These are phyloP conservation scores for Chaetura pelagica DNA, from an alignment of 2,113 vertebrate species.

Conservation along the genomic window DNA sequence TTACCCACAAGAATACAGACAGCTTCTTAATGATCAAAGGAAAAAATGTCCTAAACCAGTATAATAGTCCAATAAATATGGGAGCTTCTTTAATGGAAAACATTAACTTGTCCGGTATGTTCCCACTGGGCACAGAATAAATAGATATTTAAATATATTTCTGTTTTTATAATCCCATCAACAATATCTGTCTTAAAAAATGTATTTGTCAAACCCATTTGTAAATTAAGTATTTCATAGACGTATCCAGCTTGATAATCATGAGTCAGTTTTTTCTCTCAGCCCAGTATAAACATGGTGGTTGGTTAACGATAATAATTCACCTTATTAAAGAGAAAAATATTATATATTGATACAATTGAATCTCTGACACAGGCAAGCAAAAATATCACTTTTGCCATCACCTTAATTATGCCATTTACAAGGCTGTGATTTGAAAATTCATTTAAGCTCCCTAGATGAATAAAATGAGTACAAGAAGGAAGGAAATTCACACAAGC, in stretches of 20 bases:
- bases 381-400: neutral
- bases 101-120: neutral
- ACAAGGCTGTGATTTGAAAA: slow-evolving; percentile 6
- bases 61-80: neutral
- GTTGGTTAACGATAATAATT: neutral
- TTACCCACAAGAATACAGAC: neutral
- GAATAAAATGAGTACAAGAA: neutral
- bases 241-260: neutral
- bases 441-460: neutral
- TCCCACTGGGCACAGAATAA: neutral
- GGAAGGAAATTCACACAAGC: neutral
- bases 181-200: neutral
- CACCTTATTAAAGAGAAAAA: neutral
- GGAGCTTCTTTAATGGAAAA: neutral
- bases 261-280: neutral
- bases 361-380: slow-evolving; percentile 5
- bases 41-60: neutral
- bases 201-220: neutral
- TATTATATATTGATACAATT: neutral
- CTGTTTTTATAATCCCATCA: neutral
- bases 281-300: neutral
- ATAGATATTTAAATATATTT: neutral
- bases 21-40: neutral
- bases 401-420: neutral
- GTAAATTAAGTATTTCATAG: neutral